Percentiles rank a stretch among this genome's conserved stretches.
phyloP scores from a whole-genome alignment of 2,888 invertebrate genomes.

The Pammene fasciana region DNA sequence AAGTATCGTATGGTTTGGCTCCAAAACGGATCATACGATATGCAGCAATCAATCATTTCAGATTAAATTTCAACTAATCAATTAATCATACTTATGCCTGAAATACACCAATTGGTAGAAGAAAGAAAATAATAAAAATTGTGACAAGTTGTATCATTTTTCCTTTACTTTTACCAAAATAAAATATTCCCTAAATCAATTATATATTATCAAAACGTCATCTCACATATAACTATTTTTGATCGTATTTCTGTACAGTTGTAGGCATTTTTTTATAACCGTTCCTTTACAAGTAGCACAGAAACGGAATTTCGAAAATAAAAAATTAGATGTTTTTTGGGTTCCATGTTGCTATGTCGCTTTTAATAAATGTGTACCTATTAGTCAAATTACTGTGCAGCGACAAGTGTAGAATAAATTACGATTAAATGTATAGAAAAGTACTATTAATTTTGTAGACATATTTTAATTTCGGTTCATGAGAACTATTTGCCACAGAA shows the following conservation, averaged over 20 bases:
- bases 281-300: constrained; percentile 38
- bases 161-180: constrained; percentile 26
- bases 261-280: constrained; percentile 11
- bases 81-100: no score
- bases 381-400: constrained; percentile 50
- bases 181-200: constrained; percentile 18
- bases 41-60: no score
- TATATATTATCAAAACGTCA: constrained; percentile 28
- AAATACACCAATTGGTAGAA: no score
- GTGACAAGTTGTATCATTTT: neutral
- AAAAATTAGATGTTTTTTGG: constrained; percentile 42
- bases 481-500: constrained; percentile 41
- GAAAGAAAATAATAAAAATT: no score
- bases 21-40: no score
- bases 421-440: constrained; percentile 68
- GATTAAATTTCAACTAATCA: no score
- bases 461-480: constrained; percentile 73
- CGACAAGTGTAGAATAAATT: constrained; percentile 61
- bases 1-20: no score
- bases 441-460: constrained; percentile 59
- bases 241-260: constrained; percentile 36
- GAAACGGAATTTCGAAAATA: constrained; percentile 46
- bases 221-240: constrained; percentile 37
- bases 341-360: constrained; percentile 47
- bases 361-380: constrained; percentile 49